A percentile compares a stretch with the other conserved stretches of the same genome.
These are phyloP conservation scores for Poeciliopsis paucimaculata DNA, from an alignment of 2,797 vertebrate genomes.

Conservation along the genomic window DNA sequence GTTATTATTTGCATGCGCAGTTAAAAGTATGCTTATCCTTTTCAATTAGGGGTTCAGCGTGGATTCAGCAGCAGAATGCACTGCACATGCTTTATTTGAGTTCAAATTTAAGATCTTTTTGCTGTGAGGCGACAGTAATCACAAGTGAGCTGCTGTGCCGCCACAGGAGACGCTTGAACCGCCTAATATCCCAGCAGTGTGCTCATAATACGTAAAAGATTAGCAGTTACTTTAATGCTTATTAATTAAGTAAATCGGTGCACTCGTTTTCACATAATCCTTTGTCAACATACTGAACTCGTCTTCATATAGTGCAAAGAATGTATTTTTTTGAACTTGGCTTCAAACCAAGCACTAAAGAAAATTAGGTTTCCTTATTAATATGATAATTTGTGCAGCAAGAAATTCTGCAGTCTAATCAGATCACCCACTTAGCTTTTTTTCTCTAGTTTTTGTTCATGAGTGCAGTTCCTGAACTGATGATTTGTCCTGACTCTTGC, in stretches of 20 bases:
- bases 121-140: slow-evolving; percentile 53
- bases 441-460: slow-evolving; percentile 26
- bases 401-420: slow-evolving; percentile 44
- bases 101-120: slow-evolving; percentile 46
- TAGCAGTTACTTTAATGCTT: slow-evolving; percentile 59
- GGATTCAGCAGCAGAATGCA: not conserved
- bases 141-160: slow-evolving; percentile 43
- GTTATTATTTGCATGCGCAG: not conserved
- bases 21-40: not conserved
- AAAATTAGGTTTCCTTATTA: slow-evolving; percentile 64
- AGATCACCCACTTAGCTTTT: slow-evolving; percentile 44
- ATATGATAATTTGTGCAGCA: slow-evolving; percentile 66
- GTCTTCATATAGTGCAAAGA: slow-evolving; percentile 37
- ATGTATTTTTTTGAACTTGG: slow-evolving; percentile 43
- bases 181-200: slow-evolving; percentile 40
- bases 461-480: not conserved
- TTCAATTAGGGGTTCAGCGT: slow-evolving; percentile 7
- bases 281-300: slow-evolving; percentile 48
- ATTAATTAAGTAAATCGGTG: slow-evolving; percentile 59
- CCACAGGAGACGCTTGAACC: slow-evolving; percentile 50
- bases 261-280: slow-evolving; percentile 54
- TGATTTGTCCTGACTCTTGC: slow-evolving; percentile 11
- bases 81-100: slow-evolving; percentile 24
- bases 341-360: slow-evolving; percentile 37
- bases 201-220: slow-evolving; percentile 56